phyloP scores from a whole-genome alignment of 2,888 invertebrate species.

The Aradus depressus region DNA sequence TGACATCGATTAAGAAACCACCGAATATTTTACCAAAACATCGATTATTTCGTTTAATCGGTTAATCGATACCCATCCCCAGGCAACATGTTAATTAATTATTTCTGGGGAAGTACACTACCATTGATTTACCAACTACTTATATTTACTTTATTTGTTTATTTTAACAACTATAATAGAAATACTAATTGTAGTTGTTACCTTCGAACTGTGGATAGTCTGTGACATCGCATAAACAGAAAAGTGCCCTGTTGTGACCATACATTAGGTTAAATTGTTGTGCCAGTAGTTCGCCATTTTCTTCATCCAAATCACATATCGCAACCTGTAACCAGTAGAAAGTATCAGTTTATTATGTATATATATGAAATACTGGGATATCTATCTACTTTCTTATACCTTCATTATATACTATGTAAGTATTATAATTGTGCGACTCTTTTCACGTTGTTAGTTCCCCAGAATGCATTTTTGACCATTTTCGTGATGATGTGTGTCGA shows the following conservation, averaged over 20 bases:
- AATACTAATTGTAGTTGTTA: no score
- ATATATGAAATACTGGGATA: no score
- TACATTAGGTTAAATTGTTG: constrained; percentile 52
- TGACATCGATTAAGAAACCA: no score
- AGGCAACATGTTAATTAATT: no score
- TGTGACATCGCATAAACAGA: constrained; percentile 64
- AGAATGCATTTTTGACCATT: no score
- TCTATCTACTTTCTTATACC: background rate
- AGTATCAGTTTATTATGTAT: background rate
- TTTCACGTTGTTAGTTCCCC: background rate
- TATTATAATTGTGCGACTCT: background rate
- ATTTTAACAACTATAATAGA: background rate
- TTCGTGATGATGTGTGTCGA: no score
- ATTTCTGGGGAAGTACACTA: no score
- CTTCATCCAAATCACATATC: constrained; percentile 60
- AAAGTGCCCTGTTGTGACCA: constrained; percentile 56
- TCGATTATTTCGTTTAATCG: no score
- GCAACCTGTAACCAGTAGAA: constrained; percentile 45
- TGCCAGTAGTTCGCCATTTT: constrained; percentile 55
- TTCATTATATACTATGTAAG: background rate
- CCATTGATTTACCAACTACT: no score
- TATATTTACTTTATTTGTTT: background rate
- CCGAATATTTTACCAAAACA: no score
- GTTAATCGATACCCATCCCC: no score
- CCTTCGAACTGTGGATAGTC: constrained; percentile 69